These are phyloP conservation scores for Acronicta aceris DNA, from an alignment of 2,888 invertebrate species.

Conservation along the genomic window DNA sequence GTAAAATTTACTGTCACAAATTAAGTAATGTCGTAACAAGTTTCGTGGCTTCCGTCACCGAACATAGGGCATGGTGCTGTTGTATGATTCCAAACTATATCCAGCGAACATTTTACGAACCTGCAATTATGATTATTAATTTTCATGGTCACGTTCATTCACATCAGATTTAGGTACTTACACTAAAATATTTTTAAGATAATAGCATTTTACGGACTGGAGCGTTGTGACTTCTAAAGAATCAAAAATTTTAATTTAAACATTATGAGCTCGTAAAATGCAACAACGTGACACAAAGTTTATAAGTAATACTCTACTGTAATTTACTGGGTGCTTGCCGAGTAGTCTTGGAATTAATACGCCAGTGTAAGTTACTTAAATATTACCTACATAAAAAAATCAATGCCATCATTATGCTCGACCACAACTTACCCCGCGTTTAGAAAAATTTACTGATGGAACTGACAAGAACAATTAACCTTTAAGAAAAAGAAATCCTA, in stretches of 20 bases:
- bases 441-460: no score
- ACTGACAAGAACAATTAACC: no score
- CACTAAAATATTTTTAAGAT: conserved; percentile 2
- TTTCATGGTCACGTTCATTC: conserved; percentile 59
- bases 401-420: no score
- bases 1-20: conserved; percentile 59
- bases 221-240: background rate
- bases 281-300: background rate
- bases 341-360: conserved; percentile 40
- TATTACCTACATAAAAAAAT: no score
- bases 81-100: conserved; percentile 64
- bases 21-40: conserved; percentile 76
- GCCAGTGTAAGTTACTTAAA: no score
- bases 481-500: no score
- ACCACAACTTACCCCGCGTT: no score
- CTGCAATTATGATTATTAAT: conserved; percentile 56
- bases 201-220: no score
- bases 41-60: conserved; percentile 74
- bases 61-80: conserved; percentile 67
- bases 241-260: background rate
- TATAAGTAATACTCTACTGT: background rate
- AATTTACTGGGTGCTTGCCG: background rate
- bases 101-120: conserved; percentile 72
- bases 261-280: no score
- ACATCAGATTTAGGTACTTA: background rate